Percentiles rank a stretch among this genome's conserved stretches.
Conservation (phyloP, 1,140 invertebrate genomes). For the Lanistes nyassanus region DNA sequence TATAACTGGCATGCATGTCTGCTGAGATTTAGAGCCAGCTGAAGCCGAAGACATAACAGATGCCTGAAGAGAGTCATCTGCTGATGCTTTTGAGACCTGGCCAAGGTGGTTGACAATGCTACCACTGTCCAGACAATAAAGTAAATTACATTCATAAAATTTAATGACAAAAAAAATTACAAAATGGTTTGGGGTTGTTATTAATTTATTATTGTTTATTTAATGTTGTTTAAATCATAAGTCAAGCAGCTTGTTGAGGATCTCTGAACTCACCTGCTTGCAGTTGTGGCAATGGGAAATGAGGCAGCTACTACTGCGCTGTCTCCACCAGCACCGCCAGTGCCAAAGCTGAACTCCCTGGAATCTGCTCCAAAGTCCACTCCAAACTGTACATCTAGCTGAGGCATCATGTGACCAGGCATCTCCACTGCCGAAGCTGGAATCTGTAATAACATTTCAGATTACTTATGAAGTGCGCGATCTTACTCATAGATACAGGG, state of each 20-base stretch:
- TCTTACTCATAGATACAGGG: no score
- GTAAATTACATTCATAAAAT: neutral
- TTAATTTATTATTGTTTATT: neutral
- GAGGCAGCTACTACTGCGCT: constrained; percentile 31
- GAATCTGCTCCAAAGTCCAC: constrained; percentile 83
- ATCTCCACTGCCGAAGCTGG: constrained; percentile 94
- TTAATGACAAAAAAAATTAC: neutral
- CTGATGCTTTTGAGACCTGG: constrained; percentile 32
- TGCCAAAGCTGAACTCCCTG: constrained; percentile 54
- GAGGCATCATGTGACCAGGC: constrained; percentile 87
- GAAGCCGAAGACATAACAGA: constrained; percentile 46
- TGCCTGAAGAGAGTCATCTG: constrained; percentile 44
- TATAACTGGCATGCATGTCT: constrained; percentile 34
- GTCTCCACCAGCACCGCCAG: constrained; percentile 44
- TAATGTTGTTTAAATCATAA: neutral
- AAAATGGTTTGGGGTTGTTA: neutral
- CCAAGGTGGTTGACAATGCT: constrained; percentile 48
- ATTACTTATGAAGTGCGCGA: no score
- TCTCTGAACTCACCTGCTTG: constrained; percentile 19
- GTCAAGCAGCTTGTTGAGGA: neutral
- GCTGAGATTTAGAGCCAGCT: constrained; percentile 35
- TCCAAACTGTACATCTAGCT: constrained; percentile 93
- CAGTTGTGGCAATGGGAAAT: constrained; percentile 40
- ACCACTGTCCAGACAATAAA: constrained; percentile 17
- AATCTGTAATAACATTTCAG: constrained; percentile 72